Evolutionary conservation across 2,797 vertebrate genomes (phyloP).

Genomic region (Xenops minutus): DNA sequence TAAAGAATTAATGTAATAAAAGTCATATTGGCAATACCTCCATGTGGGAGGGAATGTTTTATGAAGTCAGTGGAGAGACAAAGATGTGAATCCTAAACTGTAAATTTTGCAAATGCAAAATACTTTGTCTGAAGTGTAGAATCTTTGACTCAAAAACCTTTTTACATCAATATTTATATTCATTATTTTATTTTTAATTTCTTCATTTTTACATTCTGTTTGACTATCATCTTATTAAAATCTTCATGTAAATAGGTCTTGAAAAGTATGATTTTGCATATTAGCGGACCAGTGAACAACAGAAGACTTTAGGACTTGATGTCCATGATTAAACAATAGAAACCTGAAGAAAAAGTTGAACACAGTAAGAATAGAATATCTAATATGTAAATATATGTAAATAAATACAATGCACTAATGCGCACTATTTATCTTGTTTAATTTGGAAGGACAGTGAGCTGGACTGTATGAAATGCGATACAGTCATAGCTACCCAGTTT

Average conservation of each 20-base stretch:
- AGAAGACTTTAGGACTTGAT: background rate
- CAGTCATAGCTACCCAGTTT: background rate
- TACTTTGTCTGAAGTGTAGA: background rate
- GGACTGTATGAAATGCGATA: background rate
- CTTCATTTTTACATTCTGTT: background rate
- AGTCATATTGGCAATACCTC: conserved; percentile 28
- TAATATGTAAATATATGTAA: background rate
- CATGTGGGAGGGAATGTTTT: background rate
- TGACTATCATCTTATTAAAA: background rate
- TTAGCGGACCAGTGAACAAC: background rate
- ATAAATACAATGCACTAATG: background rate
- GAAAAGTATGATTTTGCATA: background rate
- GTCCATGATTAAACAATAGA: background rate
- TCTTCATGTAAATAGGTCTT: background rate
- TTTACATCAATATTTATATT: background rate
- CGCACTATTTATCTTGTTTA: background rate
- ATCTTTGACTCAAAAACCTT: background rate
- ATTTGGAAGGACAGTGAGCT: background rate
- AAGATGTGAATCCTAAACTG: background rate
- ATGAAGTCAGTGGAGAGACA: conserved; percentile 27
- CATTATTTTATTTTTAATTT: background rate
- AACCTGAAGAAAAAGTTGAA: background rate
- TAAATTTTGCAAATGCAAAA: conserved; percentile 34
- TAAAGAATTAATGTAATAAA: conserved; percentile 58
- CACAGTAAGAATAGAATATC: background rate